These are phyloP conservation scores for Myotis pilosus DNA, from an alignment of 2,797 vertebrate species.

Conservation along the genomic window DNA sequence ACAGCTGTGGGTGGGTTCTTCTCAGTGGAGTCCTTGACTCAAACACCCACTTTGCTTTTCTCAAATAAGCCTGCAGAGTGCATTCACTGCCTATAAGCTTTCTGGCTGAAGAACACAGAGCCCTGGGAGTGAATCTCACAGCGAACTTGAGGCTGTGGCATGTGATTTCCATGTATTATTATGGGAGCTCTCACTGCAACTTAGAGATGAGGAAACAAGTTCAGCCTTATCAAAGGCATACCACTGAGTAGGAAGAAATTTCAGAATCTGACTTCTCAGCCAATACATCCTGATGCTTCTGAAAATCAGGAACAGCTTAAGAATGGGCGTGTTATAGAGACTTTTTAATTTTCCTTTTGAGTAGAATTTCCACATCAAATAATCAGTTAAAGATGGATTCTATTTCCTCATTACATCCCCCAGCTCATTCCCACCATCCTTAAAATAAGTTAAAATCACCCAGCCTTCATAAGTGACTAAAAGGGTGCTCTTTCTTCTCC, in stretches of 20 bases:
- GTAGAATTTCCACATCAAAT: slow-evolving; percentile 23
- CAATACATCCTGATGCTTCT: background rate
- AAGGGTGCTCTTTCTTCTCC: background rate
- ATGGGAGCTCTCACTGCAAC: background rate
- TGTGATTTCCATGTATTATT: background rate
- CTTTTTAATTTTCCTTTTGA: background rate
- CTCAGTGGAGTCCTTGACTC: background rate
- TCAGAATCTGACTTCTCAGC: background rate
- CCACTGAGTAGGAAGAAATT: background rate
- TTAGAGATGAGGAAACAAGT: background rate
- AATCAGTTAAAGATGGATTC: background rate
- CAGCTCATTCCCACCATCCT: background rate
- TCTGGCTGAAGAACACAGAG: background rate
- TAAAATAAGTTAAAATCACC: background rate
- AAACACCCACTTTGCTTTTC: background rate
- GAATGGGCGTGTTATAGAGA: background rate
- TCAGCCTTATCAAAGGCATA: background rate
- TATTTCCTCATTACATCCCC: background rate
- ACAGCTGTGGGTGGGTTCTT: background rate
- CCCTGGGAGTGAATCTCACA: background rate
- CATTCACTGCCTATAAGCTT: background rate
- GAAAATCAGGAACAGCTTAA: slow-evolving; percentile 13
- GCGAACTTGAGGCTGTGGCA: too few species aligned
- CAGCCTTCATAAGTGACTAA: background rate
- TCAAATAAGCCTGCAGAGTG: background rate